Conservation (phyloP, 2,797 vertebrate species). For the Carduelis carduelis region DNA sequence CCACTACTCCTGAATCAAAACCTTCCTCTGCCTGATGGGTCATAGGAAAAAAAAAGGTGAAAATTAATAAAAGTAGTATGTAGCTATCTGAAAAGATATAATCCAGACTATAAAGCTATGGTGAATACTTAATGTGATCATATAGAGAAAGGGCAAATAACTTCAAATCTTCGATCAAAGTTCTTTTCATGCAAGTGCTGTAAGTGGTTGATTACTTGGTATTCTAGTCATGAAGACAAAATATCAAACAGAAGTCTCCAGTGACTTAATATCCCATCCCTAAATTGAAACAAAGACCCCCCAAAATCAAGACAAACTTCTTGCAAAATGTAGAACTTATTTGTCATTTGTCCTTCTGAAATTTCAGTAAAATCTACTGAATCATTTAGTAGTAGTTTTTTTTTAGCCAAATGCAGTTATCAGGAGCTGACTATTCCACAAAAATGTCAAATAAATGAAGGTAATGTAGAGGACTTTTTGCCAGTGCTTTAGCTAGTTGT, state of each 20-base stretch:
- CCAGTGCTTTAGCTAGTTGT: conserved; percentile 75
- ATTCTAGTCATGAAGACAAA: conserved; percentile 27
- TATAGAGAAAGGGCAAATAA: conserved; percentile 16
- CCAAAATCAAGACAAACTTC: neutral
- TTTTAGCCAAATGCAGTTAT: conserved; percentile 65
- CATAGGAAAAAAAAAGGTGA: neutral
- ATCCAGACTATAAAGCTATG: neutral
- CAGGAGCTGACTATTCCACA: conserved; percentile 64
- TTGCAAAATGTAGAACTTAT: neutral
- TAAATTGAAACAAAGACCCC: neutral
- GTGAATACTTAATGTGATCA: neutral
- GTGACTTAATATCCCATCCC: neutral
- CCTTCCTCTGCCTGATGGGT: neutral
- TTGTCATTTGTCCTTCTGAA: conserved; percentile 15
- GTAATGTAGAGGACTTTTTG: conserved; percentile 78
- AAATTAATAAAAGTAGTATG: neutral
- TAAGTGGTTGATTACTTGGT: neutral
- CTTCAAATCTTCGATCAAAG: neutral
- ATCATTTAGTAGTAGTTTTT: conserved; percentile 40
- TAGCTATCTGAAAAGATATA: neutral
- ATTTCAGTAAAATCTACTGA: conserved; percentile 19
- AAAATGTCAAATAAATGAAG: conserved; percentile 78
- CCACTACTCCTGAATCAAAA: neutral
- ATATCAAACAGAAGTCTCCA: conserved; percentile 21
- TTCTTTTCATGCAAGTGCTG: neutral